Conservation (phyloP, 1,140 invertebrate genomes). For the Aphaenogaster rudis region DNA sequence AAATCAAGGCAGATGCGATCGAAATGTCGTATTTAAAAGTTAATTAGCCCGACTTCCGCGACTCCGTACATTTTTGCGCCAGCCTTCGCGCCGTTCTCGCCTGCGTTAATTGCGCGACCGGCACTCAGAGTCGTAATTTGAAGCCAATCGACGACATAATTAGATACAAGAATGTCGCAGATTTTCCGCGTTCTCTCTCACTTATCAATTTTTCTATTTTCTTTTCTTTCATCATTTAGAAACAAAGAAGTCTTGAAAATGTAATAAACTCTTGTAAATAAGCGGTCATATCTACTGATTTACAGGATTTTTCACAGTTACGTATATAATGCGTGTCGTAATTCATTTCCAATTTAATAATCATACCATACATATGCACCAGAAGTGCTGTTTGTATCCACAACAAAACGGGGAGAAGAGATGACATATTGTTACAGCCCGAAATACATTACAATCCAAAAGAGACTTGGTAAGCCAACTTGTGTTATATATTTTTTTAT, state of each 20-base stretch:
- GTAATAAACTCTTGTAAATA: neutral
- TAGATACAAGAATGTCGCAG: neutral
- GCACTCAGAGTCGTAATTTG: constrained; percentile 5
- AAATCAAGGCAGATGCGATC: constrained; percentile 48
- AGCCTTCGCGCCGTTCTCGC: neutral
- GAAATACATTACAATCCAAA: neutral
- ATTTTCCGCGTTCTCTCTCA: neutral
- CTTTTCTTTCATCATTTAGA: neutral
- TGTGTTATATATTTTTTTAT: neutral
- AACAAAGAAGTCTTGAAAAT: neutral
- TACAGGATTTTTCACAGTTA: constrained; percentile 34
- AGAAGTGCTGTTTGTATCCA: neutral
- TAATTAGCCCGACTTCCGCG: constrained; percentile 50
- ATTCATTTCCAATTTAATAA: constrained; percentile 51
- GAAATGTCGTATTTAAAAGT: constrained; percentile 52
- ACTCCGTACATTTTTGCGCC: constrained; percentile 15
- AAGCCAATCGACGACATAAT: constrained; percentile 26
- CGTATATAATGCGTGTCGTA: constrained; percentile 8
- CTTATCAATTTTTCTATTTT: neutral
- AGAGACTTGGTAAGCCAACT: neutral
- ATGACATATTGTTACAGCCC: neutral
- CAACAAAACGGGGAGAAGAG: neutral
- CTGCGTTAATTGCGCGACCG: constrained; percentile 38
- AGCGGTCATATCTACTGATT: neutral
- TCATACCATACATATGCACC: neutral